These are phyloP conservation scores for Drosophila grimshawi DNA, from an alignment of 1,140 invertebrate species.

Conservation along the genomic window DNA sequence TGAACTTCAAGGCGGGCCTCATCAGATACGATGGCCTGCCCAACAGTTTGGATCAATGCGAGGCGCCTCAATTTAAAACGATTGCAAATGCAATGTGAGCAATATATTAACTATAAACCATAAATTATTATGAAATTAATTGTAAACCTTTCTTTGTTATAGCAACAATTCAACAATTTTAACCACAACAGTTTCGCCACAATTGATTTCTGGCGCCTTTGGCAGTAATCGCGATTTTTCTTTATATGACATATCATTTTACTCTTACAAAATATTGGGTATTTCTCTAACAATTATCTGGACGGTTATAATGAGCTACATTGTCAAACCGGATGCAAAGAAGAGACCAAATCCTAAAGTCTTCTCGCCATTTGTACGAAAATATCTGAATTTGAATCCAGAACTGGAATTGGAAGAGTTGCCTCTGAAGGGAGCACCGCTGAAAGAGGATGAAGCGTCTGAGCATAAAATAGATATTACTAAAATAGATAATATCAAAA, in stretches of 20 bases:
- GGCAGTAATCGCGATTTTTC: slow-evolving; percentile 84
- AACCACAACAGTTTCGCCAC: slow-evolving; percentile 41
- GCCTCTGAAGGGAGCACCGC: slow-evolving; percentile 38
- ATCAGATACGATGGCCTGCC: slow-evolving; percentile 86
- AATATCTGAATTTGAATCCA: slow-evolving; percentile 28
- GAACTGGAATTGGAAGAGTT: slow-evolving; percentile 58
- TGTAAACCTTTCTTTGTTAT: not conserved
- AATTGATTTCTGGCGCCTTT: slow-evolving; percentile 61
- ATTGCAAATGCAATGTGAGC: slow-evolving; percentile 61
- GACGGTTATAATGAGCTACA: slow-evolving; percentile 85
- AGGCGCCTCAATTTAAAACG: slow-evolving; percentile 71
- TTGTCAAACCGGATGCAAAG: slow-evolving; percentile 55
- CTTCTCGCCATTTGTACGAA: slow-evolving; percentile 62
- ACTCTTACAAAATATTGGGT: slow-evolving; percentile 88
- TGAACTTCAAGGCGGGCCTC: slow-evolving; percentile 87
- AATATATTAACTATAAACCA: not conserved
- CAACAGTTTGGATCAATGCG: slow-evolving; percentile 87
- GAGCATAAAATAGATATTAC: slow-evolving; percentile 28
- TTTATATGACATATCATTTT: slow-evolving; percentile 87
- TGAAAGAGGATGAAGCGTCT: not conserved
- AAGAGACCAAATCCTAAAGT: slow-evolving; percentile 63
- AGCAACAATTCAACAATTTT: not conserved
- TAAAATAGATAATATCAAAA: slow-evolving; percentile 6
- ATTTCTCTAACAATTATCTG: slow-evolving; percentile 87
- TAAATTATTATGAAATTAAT: not conserved